Conservation (phyloP, 1,140 invertebrate species). For the Musca vetustissima region DNA sequence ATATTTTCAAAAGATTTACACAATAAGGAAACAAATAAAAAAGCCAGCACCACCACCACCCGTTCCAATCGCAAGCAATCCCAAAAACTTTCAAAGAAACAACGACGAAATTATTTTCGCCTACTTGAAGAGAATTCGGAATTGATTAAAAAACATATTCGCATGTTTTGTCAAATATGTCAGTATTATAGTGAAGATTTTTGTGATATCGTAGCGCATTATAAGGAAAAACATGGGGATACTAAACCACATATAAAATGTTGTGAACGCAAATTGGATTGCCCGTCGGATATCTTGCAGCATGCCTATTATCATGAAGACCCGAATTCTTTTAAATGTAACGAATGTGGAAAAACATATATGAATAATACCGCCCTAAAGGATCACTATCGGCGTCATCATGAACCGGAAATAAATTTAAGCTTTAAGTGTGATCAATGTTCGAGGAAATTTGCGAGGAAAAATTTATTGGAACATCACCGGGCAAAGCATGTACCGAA, state of each 20-base stretch:
- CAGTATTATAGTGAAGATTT: constrained; percentile 47
- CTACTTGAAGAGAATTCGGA: constrained; percentile 32
- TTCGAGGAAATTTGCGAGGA: constrained; percentile 45
- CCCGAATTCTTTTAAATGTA: constrained; percentile 47
- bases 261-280: constrained; percentile 46
- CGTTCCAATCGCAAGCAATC: no score
- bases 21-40: no score
- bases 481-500: constrained; percentile 47
- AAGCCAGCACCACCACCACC: no score
- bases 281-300: constrained; percentile 48
- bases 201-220: constrained; percentile 43
- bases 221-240: constrained; percentile 44
- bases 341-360: constrained; percentile 22
- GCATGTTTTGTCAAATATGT: constrained; percentile 50
- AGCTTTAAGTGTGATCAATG: constrained; percentile 49
- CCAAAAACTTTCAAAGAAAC: no score
- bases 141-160: constrained; percentile 47
- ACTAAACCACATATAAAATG: constrained; percentile 46
- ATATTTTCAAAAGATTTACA: no score
- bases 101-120: neutral
- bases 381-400: constrained; percentile 24
- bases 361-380: constrained; percentile 10
- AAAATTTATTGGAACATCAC: constrained; percentile 45
- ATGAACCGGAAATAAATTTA: constrained; percentile 46
- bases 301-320: constrained; percentile 49